These are phyloP conservation scores for Spilosoma lubricipeda DNA, from an alignment of 2,888 invertebrate genomes.

Conservation along the genomic window DNA sequence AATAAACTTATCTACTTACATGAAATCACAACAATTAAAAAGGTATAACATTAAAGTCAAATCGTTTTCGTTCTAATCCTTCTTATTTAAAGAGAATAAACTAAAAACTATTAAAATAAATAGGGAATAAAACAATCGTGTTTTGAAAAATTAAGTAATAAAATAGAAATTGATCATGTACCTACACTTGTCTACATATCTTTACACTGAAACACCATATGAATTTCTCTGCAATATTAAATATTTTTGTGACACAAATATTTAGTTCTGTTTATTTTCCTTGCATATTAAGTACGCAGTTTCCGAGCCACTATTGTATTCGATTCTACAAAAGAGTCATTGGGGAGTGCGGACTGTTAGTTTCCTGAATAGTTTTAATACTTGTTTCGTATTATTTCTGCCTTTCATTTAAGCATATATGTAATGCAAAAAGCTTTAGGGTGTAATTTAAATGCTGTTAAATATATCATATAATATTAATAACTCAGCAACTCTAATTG, in stretches of 20 bases:
- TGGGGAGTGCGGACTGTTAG: background rate
- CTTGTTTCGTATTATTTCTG: background rate
- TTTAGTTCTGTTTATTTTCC: background rate
- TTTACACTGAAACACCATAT: background rate
- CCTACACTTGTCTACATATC: background rate
- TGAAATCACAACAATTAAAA: too few relatives aligned
- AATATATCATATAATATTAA: background rate
- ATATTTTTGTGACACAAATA: background rate
- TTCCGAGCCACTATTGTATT: background rate
- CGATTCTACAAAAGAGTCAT: background rate
- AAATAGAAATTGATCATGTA: background rate
- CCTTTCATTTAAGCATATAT: background rate
- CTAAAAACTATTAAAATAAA: too few relatives aligned
- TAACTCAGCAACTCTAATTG: background rate
- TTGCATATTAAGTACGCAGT: background rate
- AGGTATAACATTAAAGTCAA: too few relatives aligned
- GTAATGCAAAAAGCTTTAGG: background rate
- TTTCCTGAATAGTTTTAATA: background rate
- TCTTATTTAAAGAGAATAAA: too few relatives aligned
- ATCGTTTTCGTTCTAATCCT: too few relatives aligned
- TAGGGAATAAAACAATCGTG: background rate
- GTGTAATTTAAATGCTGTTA: background rate
- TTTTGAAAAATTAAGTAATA: background rate
- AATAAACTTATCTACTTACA: too few relatives aligned
- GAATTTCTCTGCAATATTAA: background rate